phyloP scores from a whole-genome alignment of 2,797 vertebrate species.

The Bryconaethiops microstoma region DNA sequence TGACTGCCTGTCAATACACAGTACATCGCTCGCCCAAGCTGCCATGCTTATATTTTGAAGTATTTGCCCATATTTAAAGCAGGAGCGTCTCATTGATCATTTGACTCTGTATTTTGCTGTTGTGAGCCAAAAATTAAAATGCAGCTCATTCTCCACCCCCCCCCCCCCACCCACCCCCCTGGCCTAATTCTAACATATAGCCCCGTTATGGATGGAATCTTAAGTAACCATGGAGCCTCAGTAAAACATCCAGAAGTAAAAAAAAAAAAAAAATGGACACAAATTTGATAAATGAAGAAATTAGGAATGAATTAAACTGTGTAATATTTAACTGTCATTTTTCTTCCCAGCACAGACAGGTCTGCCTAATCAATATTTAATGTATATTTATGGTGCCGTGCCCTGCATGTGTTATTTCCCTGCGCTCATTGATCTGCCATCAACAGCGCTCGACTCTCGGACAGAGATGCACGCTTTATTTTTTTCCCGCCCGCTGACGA shows the following conservation, averaged over 20 bases:
- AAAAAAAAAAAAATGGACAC: too few species aligned
- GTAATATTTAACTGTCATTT: slow-evolving; percentile 30
- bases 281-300: slow-evolving; percentile 22
- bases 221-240: neutral
- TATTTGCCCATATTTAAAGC: neutral
- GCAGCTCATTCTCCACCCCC: too few species aligned
- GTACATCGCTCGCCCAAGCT: neutral
- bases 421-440: slow-evolving; percentile 16
- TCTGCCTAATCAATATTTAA: slow-evolving; percentile 38
- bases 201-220: neutral
- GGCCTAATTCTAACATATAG: too few species aligned
- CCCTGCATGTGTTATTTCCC: slow-evolving; percentile 17
- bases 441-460: neutral
- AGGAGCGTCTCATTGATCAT: neutral
- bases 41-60: neutral
- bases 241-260: neutral
- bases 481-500: neutral
- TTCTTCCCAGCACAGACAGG: neutral
- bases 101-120: neutral
- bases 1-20: neutral
- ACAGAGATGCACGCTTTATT: neutral
- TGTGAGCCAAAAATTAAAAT: neutral
- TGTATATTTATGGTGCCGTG: slow-evolving; percentile 38
- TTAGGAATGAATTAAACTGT: slow-evolving; percentile 11
- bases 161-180: too few species aligned